phyloP scores from a whole-genome alignment of 2,113 vertebrate species.

The Neomonachus schauinslandi region DNA sequence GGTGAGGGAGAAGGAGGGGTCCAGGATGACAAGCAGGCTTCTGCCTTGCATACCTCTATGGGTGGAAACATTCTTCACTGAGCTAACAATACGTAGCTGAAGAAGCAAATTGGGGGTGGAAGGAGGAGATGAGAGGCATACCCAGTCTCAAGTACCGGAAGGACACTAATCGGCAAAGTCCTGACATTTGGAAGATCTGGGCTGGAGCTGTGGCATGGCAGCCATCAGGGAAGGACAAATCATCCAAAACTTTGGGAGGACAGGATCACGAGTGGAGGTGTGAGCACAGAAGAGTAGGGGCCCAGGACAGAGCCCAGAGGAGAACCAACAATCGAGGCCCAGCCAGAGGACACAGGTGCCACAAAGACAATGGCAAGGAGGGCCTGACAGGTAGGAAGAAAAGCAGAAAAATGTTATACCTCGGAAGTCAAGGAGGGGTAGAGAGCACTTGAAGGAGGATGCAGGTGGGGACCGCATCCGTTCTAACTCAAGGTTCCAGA shows the following conservation, averaged over 20 bases:
- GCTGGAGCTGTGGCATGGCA: not conserved
- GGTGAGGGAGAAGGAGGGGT: not conserved
- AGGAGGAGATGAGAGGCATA: not conserved
- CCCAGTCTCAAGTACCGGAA: not conserved
- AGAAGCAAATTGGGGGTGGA: not conserved
- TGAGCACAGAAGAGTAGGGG: not conserved
- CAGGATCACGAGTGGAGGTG: not conserved
- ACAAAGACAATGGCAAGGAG: not conserved
- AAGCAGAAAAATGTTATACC: not conserved
- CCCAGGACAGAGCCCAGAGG: not conserved
- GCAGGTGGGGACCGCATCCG: fast-evolving
- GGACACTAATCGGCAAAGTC: not conserved
- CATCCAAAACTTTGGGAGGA: not conserved
- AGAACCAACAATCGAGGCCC: not conserved
- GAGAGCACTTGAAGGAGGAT: not conserved
- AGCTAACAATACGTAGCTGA: not conserved
- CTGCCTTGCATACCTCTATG: not conserved
- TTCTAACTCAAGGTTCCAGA: not conserved
- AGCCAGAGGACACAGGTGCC: not conserved
- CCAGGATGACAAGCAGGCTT: not conserved
- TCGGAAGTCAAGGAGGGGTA: not conserved
- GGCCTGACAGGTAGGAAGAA: not conserved
- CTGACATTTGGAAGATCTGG: not conserved
- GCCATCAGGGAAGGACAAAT: not conserved
- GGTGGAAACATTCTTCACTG: not conserved